phyloP scores from a whole-genome alignment of 2,888 invertebrate genomes.

The Agonum fuliginosum region DNA sequence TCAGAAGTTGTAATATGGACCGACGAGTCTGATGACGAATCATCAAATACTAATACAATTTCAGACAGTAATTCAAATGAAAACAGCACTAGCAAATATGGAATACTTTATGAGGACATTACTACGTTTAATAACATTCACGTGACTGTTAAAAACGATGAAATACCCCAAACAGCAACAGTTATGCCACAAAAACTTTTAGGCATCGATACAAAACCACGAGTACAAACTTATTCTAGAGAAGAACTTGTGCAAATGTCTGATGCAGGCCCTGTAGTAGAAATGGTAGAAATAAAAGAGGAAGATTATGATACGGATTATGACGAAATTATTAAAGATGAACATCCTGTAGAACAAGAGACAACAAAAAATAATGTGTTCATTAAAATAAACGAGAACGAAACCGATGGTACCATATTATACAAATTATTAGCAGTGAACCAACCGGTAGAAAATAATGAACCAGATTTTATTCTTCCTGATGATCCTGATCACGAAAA shows the following conservation, averaged over 20 bases:
- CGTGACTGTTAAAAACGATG: background rate
- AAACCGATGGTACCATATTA: background rate
- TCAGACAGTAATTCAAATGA: background rate
- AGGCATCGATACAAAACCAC: background rate
- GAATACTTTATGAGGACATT: background rate
- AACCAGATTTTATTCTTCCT: background rate
- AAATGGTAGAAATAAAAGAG: background rate
- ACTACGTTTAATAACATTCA: background rate
- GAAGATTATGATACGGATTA: background rate
- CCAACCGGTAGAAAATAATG: background rate
- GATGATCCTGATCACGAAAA: too few relatives aligned
- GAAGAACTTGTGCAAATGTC: slow-evolving; percentile 8
- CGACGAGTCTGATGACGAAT: slow-evolving; percentile 16
- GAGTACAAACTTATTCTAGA: slow-evolving; percentile 17
- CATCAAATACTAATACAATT: background rate
- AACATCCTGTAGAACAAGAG: background rate
- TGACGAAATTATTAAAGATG: background rate
- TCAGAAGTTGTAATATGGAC: background rate
- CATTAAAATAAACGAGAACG: background rate
- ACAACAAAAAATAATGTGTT: background rate
- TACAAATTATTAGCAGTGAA: slow-evolving; percentile 3
- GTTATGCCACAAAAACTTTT: slow-evolving; percentile 22
- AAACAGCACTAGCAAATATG: background rate
- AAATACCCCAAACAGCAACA: background rate
- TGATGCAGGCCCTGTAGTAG: background rate